Evolutionary conservation across 1,140 invertebrate genomes (phyloP), one percentile per base, ranked within the genome.

Genomic region (Babylonia areolata): DNA sequence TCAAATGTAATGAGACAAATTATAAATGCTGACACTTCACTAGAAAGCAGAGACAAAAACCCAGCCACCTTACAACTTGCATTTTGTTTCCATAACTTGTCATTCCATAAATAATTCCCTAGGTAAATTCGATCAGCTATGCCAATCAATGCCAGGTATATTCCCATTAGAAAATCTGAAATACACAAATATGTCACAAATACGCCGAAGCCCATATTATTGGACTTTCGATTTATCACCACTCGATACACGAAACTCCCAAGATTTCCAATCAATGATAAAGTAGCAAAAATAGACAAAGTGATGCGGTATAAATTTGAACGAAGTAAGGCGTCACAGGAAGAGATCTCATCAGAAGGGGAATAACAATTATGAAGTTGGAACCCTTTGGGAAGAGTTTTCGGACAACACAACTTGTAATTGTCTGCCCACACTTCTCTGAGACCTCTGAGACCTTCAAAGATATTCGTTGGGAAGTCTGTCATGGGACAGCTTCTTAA

Each of bases 121-220:
- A 87, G 85, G 64, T 89, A 92, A 17, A 86, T 31, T 11, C 81
- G 40, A 71, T 92, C 91, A 12, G 89, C 90, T 31, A 87, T 40
- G 11, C 89, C 92, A 42, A 93, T 91, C 23, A 91, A 88, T 1
- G 89, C 64, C 64, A 93, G 77, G 81, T 93, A 93, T 23, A 93
- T 58, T 5, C 92, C 92, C 91, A 92, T 92, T 31, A 92, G 37
- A 31, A 92, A 87, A 73, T 93, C 92, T n/a, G 92, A 88, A n/a
- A 91, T 17, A 51, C 89, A 87, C n/a, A 93, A 84, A 86, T 92
- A 91, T 6, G 89, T 86, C 6, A 91, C 87, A n/a, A 92, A 90
- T 2, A 84, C 75, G 0, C 88, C 87, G 40, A 88, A 88, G 23
- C 78, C 85, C 17, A 69, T 73, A 20, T 77, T 85, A 23, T 75